Evolutionary conservation across 2,797 vertebrate genomes (phyloP).

Genomic region (Glossophaga mutica): DNA sequence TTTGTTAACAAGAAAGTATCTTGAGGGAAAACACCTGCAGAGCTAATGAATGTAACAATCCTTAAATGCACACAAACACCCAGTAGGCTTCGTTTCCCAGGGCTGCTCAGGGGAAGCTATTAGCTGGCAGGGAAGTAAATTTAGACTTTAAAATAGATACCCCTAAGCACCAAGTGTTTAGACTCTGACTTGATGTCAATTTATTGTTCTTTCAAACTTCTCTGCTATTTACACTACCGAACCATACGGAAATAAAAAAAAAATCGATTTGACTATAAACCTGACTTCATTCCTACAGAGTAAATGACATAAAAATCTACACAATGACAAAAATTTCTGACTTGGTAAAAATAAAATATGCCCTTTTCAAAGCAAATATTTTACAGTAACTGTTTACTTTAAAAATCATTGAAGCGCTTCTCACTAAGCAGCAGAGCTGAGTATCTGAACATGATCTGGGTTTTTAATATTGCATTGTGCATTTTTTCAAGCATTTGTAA

Average conservation of each 20-base stretch:
- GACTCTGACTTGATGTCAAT: background rate
- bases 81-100: background rate
- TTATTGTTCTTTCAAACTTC: slow-evolving; percentile 31
- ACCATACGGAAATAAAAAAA: slow-evolving; percentile 6
- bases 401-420: background rate
- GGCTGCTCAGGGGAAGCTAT: slow-evolving; percentile 49
- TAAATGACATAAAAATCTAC: slow-evolving; percentile 13
- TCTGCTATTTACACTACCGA: slow-evolving; percentile 29
- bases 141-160: slow-evolving; percentile 39
- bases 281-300: background rate
- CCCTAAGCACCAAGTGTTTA: slow-evolving; percentile 12
- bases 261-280: slow-evolving; percentile 1
- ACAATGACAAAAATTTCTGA: background rate
- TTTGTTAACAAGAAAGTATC: slow-evolving; percentile 26
- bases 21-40: slow-evolving; percentile 24
- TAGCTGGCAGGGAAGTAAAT: slow-evolving; percentile 37
- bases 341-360: background rate
- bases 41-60: slow-evolving; percentile 45
- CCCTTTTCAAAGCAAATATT: slow-evolving; percentile 13
- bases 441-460: background rate
- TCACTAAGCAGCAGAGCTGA: background rate
- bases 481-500: background rate
- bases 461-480: background rate
- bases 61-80: slow-evolving; percentile 47
- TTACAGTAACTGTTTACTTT: background rate